A percentile compares a stretch with the other conserved stretches of the same genome.
Evolutionary conservation across 2,113 vertebrate genomes (phyloP).

Genomic region (Lycaon pictus): DNA sequence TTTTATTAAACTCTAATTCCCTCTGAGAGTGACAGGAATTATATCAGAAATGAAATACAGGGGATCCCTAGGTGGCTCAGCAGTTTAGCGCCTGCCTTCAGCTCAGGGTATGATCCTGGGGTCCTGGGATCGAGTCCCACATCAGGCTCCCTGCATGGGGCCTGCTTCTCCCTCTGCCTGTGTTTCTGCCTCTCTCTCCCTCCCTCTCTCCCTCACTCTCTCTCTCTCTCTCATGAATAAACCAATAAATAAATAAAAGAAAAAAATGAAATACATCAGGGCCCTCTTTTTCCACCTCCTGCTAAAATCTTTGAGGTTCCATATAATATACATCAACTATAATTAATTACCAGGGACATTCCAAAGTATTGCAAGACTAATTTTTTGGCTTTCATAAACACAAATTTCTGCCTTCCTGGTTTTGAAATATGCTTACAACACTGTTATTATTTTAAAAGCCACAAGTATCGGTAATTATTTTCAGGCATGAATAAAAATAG

Average conservation of each 20-base stretch:
- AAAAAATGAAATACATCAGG: conserved; percentile 56
- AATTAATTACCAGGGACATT: conserved; percentile 62
- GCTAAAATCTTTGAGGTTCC: conserved; percentile 47
- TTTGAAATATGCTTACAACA: conserved; percentile 55
- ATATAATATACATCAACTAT: conserved; percentile 3
- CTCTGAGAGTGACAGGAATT: conserved; percentile 50
- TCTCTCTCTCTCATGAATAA: no score
- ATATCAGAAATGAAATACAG: conserved; percentile 67
- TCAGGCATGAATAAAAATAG: conserved; percentile 74
- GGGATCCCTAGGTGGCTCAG: no score
- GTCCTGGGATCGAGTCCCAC: no score
- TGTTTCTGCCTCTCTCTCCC: no score
- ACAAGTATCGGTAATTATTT: conserved; percentile 60
- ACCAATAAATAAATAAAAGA: no score
- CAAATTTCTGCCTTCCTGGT: conserved; percentile 68
- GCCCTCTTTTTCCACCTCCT: not conserved
- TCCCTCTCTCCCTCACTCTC: no score
- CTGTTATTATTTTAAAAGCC: conserved; percentile 71
- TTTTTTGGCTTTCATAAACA: conserved; percentile 69
- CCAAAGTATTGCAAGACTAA: conserved; percentile 22
- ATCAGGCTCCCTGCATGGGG: no score
- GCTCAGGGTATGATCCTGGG: no score
- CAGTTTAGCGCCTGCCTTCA: no score
- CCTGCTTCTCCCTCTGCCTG: no score
- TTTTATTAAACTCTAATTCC: conserved; percentile 74